Evolutionary conservation across 2,113 vertebrate genomes (phyloP), one percentile per base, ranked within the genome.

Genomic region (Narcine bancroftii): DNA sequence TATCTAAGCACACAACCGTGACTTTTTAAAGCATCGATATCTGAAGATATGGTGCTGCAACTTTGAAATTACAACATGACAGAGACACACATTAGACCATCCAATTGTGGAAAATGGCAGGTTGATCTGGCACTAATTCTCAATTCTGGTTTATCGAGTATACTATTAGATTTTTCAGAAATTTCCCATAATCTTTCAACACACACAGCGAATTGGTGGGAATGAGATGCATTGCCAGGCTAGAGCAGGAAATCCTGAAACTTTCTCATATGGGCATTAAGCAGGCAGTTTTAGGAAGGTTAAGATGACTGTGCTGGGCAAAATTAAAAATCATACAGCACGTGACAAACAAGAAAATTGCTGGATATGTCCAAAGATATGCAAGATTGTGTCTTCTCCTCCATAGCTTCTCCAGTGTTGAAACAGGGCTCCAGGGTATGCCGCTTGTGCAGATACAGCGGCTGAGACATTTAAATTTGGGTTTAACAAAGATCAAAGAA

Each of bases 301-400:
- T 56, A 87, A 87, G 33, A 60, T 60, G 81, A 87, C 53, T 87
- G 81, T 36, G 15, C 33, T 60, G 81, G 36, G 53, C 17, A 87
- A 87, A 60, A 36, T 60, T 85, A 56, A 60, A 19, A 39, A 83
- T 72, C 13, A 75, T 75, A 75, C 50, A 87, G 33, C 53, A 60
- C 33, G n/a, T 36, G 33, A 85, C 50, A 63, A 63, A 87, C 33
- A 87, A 87, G 33, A 60, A 47, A 87, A 87, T 87, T 85, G 81
- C 53, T 87, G 81, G 33, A 87, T 53, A 87, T 33, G 56, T n/a
- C 53, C 81, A 85, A 50, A 83, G 50, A 85, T 85, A 60, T 36
- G 53, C 81, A 85, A 85, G 81, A 85, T 85, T 60, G 50, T 85
- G 81, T 50, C 50, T 56, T 85, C 81, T 60, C 81, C 81, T 85